phyloP scores from a whole-genome alignment of 2,888 invertebrate species.

The Catotricha subobsoleta region DNA sequence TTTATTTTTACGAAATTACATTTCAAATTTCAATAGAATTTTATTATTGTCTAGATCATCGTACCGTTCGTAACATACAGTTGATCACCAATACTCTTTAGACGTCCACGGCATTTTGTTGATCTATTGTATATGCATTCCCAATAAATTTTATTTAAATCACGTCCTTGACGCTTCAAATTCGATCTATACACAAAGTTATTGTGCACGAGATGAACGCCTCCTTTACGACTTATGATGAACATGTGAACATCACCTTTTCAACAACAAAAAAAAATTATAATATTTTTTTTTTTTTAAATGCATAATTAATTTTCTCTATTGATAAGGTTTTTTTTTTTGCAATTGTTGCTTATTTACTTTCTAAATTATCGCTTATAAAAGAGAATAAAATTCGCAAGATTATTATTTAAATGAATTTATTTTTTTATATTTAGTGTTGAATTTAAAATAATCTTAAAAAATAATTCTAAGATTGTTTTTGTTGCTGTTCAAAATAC shows the following conservation, averaged over 20 bases:
- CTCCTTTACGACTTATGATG: constrained; percentile 28
- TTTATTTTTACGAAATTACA: not conserved
- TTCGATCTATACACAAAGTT: constrained; percentile 29
- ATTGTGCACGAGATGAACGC: constrained; percentile 25
- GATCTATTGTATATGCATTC: constrained; percentile 30
- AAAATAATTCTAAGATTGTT: too few relatives aligned
- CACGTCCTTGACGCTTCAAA: constrained; percentile 24
- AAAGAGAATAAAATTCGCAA: too few relatives aligned
- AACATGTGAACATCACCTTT: constrained; percentile 21
- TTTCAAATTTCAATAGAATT: too few relatives aligned
- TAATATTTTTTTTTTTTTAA: too few relatives aligned
- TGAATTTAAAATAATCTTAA: too few relatives aligned
- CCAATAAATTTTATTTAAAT: constrained; percentile 27
- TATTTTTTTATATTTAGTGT: too few relatives aligned
- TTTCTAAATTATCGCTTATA: not conserved
- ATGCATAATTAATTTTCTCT: too few relatives aligned
- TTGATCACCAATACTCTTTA: constrained; percentile 28
- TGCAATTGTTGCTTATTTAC: constrained; percentile 12
- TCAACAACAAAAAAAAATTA: too few relatives aligned
- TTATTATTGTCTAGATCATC: not conserved
- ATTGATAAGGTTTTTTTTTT: too few relatives aligned
- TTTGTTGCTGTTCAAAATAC: too few relatives aligned
- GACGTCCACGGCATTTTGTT: constrained; percentile 26
- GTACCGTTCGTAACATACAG: constrained; percentile 27
- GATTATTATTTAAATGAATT: too few relatives aligned